Evolutionary conservation across 2,888 invertebrate species (phyloP), one percentile per base, ranked within the genome.

Genomic region (Trissonchulus sp.): DNA sequence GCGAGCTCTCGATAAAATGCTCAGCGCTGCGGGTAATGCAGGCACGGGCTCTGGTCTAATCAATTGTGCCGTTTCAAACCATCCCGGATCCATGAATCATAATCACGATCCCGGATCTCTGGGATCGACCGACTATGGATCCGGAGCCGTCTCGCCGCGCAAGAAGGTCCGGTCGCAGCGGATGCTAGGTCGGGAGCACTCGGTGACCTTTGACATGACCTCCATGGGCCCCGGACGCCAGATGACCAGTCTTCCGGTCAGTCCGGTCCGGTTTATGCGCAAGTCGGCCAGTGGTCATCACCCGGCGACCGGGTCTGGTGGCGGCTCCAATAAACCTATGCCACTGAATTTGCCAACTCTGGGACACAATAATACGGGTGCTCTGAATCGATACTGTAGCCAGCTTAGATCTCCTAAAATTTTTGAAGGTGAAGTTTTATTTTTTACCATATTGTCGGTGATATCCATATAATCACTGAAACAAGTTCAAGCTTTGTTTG

Each of bases 351-450:
- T 73, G 33, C 30, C 38, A 2, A 31, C 62, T 31, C 63, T 34
- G 33, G 1, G 33, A 15, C 23, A 23, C 23, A 48, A 48, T 48
- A 31, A 31, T 8, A 68, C 60, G 68, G 48, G 48, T 48, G 48
- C 48, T 48, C 30, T 75, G 28, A 75, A 72, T 63, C 36, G 83
- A 62, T 89, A 84, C 87, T 89, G 79, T 84, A 89, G 85, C 84
- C 88, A 83, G 80, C 87, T 85, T 84, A 87, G 81, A 83, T 89
- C 85, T 74, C 87, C 85, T 15, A 48, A 48, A 23, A 48, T 48
- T 8, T 48, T 48, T 48, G 48, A 48, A 48, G 23, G 48, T 48
- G 23, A 48, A 23, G 8, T 48, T 48, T 48, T 48, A 48, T 48
- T 23, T 48, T 48, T 8, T 48, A n/a, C n/a, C n/a, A n/a, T n/a